These are phyloP conservation scores for Mola mola DNA, from an alignment of 2,113 vertebrate genomes.

Conservation along the genomic window DNA sequence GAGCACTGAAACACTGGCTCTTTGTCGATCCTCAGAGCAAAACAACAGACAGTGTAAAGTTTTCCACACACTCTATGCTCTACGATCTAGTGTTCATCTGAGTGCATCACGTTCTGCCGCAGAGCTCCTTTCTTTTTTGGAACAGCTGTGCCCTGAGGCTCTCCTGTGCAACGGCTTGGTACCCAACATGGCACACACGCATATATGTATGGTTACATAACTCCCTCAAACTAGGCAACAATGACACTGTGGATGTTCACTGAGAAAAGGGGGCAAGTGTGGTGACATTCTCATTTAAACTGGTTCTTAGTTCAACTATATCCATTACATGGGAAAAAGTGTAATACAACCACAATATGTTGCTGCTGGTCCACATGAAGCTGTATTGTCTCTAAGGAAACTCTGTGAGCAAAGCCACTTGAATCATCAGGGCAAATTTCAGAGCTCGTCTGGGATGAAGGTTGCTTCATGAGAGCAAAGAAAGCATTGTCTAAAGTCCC, in stretches of 20 bases:
- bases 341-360: constrained; percentile 5
- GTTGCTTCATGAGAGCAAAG: no score
- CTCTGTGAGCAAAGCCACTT: no score
- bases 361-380: constrained; percentile 19
- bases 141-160: constrained; percentile 41
- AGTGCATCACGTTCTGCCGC: constrained; percentile 18
- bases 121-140: constrained; percentile 30
- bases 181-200: constrained; percentile 5
- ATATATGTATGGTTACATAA: constrained; percentile 40
- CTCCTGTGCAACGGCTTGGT: constrained; percentile 28
- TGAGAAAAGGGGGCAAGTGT: constrained; percentile 13
- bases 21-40: background rate
- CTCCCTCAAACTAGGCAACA: no score
- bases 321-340: constrained; percentile 13
- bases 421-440: no score
- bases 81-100: constrained; percentile 5
- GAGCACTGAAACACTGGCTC: no score
- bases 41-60: no score
- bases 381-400: constrained; percentile 13
- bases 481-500: no score
- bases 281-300: background rate
- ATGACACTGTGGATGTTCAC: constrained; percentile 15
- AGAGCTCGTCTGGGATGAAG: no score
- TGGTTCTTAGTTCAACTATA: constrained; percentile 14
- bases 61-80: no score